Evolutionary conservation across 2,113 vertebrate genomes (phyloP), one percentile per base, ranked within the genome.

Genomic region (Heterocephalus glaber): DNA sequence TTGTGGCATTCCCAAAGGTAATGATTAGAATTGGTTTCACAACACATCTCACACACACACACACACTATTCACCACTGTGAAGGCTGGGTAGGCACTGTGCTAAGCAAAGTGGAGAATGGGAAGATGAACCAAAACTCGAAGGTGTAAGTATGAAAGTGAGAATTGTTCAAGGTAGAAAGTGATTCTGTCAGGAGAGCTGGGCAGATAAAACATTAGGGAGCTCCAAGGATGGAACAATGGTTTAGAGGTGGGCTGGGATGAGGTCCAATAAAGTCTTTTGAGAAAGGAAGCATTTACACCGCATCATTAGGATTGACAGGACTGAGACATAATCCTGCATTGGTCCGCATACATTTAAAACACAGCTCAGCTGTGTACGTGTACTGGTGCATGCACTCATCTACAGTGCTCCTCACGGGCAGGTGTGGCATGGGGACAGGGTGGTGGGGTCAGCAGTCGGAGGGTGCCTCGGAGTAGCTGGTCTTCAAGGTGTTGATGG

Each of bases 11-110:
- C 80, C 26, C 58, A 94, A 95, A 58, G 20, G 54, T 81, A 92
- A 84, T 70, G 19, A n/a, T 82, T 91, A 95, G 60, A 77, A 90
- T 49, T 80, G 14, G 24, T 74, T 90, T 97, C 47, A 92, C 70
- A 65, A 86, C 20, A 16, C 61, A 56, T 49, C 5, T 61, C n/a
- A 17, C 16, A 38, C 38, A 85, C 17, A 47, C 38, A 47, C 24
- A 22, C 17, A 4, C 66, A 38, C 26, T 26, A 19, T n/a, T 38
- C 14, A 70, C 24, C 3, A 20, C 3, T 7, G 28, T 56, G 8
- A 87, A 89, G 61, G 17, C 54, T 92, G 65, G 24, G 5, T 28
- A 92, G 81, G 30, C 30, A 38, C 30, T 70, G 5, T 65, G 9
- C 14, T 61, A 49, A 2, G 8, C 41, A 7, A 30, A 68, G 54